Evolutionary conservation across 2,888 invertebrate genomes (phyloP), one percentile per base, ranked within the genome.

Genomic region (Nyleta sp.): DNA sequence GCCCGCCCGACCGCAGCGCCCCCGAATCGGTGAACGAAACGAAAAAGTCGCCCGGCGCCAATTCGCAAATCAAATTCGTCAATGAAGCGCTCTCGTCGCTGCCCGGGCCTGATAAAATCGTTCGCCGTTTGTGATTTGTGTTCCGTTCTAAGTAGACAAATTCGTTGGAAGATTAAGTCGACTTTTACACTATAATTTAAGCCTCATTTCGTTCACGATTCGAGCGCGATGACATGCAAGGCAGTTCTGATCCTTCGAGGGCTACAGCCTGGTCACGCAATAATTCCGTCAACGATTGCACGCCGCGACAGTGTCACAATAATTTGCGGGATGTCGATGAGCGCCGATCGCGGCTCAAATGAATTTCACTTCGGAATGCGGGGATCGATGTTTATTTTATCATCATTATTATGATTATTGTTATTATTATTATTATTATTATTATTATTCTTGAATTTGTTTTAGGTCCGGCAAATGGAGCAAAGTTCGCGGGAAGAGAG

Each of bases 171-270:
- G 72, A 75, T 79, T 72, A 42, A 79, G 70, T 75, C 62, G 60
- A 75, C 53, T 79, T 74, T 75, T 65, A 73, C 72, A 67, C 75
- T 76, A 73, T 80, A 80, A 80, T 80, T 79, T 79, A 44, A 75
- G 71, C 44, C 71, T 79, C 74, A 50, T 74, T 80, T 80, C 70
- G 72, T 73, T 57, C 68, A 59, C 72, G 68, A 75, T 70, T 76
- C 59, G 33, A 68, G 68, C 72, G 64, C 76, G 76, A 76, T 80
- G 73, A 77, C 80, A 77, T 80, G 80, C 80, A 77, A 80, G 71
- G 80, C 77, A 77, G 64, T 71, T 77, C 77, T 74, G 74, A 77
- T 74, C 80, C 55, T 72, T 71, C 7, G 67, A 75, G 72, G 71
- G 70, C 71, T 74, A 75, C 78, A 59, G 65, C 71, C 62, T 71